A percentile compares a stretch with the other conserved stretches of the same genome.
Evolutionary conservation across 2,113 vertebrate species (phyloP).

Genomic region (Cyprinodon tularosa): DNA sequence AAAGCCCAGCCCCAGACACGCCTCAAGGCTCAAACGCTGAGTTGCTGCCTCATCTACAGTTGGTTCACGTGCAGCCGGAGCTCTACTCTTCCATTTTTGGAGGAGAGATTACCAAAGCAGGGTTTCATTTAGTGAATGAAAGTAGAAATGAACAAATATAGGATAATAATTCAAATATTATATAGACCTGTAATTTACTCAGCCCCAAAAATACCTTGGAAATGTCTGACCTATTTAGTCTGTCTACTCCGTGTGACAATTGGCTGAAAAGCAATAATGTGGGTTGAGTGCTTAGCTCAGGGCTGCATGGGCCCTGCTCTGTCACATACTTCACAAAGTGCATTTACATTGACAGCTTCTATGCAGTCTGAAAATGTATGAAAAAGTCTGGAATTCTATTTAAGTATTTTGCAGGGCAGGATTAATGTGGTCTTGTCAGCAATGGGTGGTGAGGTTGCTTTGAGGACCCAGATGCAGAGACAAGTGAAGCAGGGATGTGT

Average conservation of each 20-base stretch:
- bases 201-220: constrained; percentile 20
- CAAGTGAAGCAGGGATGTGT: too few relatives aligned
- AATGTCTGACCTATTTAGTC: constrained; percentile 58
- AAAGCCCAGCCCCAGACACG: constrained; percentile 52
- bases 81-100: constrained; percentile 70
- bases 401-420: neutral
- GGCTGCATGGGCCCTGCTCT: constrained; percentile 26
- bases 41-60: constrained; percentile 68
- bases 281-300: constrained; percentile 61
- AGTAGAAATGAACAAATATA: constrained; percentile 9
- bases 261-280: constrained; percentile 33
- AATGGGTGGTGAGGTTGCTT: too few relatives aligned
- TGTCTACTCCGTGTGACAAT: constrained; percentile 26
- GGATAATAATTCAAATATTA: constrained; percentile 48
- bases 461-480: too few relatives aligned
- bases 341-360: constrained; percentile 18
- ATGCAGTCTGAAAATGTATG: neutral
- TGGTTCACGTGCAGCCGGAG: constrained; percentile 65
- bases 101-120: constrained; percentile 49
- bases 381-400: neutral
- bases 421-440: too few relatives aligned
- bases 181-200: constrained; percentile 30
- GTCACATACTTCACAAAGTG: constrained; percentile 41
- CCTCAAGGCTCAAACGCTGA: constrained; percentile 61
- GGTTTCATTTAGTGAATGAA: constrained; percentile 36